A percentile compares a stretch with the other conserved stretches of the same genome.
Evolutionary conservation across 2,113 vertebrate genomes (phyloP).

Genomic region (Ailurus styani): DNA sequence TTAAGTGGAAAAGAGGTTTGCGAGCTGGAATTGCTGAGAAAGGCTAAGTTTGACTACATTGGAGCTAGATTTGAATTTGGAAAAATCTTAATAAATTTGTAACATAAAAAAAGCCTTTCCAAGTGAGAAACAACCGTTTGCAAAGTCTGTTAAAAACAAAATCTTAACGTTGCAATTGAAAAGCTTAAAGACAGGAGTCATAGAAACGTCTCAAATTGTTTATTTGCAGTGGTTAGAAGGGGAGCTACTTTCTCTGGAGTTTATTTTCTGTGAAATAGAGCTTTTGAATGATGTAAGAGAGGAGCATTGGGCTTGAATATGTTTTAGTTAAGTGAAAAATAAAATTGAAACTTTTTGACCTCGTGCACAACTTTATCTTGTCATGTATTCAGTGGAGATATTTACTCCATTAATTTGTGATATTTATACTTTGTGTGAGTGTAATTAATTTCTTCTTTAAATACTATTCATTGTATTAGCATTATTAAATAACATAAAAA

Average conservation of each 20-base stretch:
- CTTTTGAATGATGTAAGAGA: not conserved
- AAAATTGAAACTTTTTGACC: not conserved
- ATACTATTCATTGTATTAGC: not conserved
- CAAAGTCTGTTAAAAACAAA: not conserved
- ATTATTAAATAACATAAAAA: not conserved
- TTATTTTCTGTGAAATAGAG: not conserved
- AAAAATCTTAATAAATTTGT: not conserved
- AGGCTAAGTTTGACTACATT: not conserved
- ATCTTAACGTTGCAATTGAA: not conserved
- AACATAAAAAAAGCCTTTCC: not conserved
- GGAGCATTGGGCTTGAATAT: not conserved
- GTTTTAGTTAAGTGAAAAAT: conserved; percentile 4
- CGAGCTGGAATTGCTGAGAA: not conserved
- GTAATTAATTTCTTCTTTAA: not conserved
- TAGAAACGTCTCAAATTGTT: not conserved
- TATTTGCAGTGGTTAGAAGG: not conserved
- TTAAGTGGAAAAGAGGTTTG: not conserved
- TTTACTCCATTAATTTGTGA: not conserved
- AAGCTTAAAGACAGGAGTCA: not conserved
- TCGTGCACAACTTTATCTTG: not conserved
- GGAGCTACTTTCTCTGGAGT: not conserved
- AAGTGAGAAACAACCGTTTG: not conserved
- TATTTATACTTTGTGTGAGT: not conserved
- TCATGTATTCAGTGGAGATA: not conserved
- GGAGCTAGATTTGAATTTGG: not conserved